Conservation (phyloP, 2,888 invertebrate species). For the Prostheceraeus crozeri region DNA sequence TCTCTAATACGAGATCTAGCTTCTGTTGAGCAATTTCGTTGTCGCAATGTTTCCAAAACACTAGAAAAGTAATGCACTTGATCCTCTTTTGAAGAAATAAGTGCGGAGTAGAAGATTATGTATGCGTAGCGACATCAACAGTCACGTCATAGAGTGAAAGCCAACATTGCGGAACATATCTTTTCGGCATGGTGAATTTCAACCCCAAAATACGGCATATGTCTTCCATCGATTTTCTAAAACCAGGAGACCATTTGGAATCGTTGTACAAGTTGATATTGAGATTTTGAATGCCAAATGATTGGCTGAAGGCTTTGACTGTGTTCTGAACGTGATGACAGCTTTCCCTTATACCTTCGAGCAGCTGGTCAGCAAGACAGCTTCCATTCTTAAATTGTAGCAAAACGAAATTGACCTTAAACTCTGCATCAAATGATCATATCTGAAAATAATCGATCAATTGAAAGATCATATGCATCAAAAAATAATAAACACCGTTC, state of each 20-base stretch:
- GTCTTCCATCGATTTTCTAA: constrained; percentile 4
- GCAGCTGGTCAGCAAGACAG: too few relatives aligned
- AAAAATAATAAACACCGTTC: too few relatives aligned
- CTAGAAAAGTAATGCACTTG: background rate
- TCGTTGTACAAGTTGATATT: constrained; percentile 38
- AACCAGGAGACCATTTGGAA: constrained; percentile 41
- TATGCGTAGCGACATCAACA: constrained; percentile 5
- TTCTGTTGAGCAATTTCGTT: constrained; percentile 13
- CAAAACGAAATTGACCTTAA: too few relatives aligned
- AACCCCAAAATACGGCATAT: constrained; percentile 7
- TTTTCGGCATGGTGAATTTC: constrained; percentile 7
- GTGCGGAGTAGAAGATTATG: constrained; percentile 10
- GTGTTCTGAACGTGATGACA: too few relatives aligned
- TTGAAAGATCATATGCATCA: too few relatives aligned
- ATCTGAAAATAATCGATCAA: too few relatives aligned
- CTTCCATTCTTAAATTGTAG: too few relatives aligned
- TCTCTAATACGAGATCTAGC: constrained; percentile 20
- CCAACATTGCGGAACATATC: constrained; percentile 18
- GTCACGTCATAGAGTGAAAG: constrained; percentile 1
- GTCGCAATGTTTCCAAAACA: background rate
- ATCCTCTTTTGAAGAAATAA: constrained; percentile 10
- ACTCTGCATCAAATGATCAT: too few relatives aligned
- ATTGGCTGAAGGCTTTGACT: too few relatives aligned
- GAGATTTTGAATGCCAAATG: constrained; percentile 5
- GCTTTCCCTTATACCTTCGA: too few relatives aligned